Base-by-base conservation (phyloP, 2,797 vertebrate genomes). In the Emys orbicularis region DNA sequence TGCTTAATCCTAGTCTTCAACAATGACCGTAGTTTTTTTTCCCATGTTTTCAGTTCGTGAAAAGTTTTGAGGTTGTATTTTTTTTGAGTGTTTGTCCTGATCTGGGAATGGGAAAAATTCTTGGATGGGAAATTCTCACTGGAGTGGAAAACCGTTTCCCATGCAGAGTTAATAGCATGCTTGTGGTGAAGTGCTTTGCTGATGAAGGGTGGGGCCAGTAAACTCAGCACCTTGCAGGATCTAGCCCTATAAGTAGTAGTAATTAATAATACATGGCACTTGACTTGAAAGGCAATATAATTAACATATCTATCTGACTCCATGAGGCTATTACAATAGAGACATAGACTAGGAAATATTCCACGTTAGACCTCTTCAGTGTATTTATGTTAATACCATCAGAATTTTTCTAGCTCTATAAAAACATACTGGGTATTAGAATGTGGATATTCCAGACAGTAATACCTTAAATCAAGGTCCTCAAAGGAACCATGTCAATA, bases 401-500 rank as follows among this genome's bases (percentile, higher is more conserved):
- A 72, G 65, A 61, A 65, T 65, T n/a, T 21, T 37, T 19, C 56
- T 49, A 85, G 74, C 77, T 83, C 50, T 44, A n/a, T 6, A 65
- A 59, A 25, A 41, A n/a, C 87, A 83, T 81, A 76, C 86, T 81
- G 61, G 18, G 54, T 37, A 87, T n/a, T 5, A 88, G 31, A 49
- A 88, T 21, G 23, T 19, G 83, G 37, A 87, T 87, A 41, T 90
- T 23, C 12, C 15, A 57, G 56, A 41, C 50, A 79, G 65, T n/a
- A 23, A 72, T 59, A 77, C 74, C n/a, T 92, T 84, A 88, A 53
- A 53, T 83, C 95, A 92, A 92, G 1, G 29, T 56, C 92, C 89
- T 93, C 72, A 79, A 16, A 52, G 53, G 31, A 15, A 15, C 4
- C 13, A 15, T 82, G 61, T 82, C 81, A 54, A 89, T 44, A 74